Evolutionary conservation across 2,888 invertebrate genomes (phyloP), one percentile per base, ranked within the genome.

Genomic region (Leptopilina drosophilae): DNA sequence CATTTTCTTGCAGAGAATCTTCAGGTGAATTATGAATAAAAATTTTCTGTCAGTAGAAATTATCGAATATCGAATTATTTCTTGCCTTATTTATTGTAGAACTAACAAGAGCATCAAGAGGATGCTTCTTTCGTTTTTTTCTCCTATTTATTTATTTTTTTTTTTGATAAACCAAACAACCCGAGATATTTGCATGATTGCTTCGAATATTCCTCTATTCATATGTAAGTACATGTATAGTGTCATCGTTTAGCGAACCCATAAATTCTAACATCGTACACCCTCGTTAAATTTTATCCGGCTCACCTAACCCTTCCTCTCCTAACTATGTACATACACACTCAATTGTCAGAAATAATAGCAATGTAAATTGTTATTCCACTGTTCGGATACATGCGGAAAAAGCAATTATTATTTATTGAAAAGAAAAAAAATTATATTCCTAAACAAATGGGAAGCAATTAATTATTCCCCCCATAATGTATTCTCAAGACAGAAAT

Each of bases 211-310:
- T 73, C 73, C n/a, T 40, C 33, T 73, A 56, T 73, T 56, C 53
- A 69, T 8, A 69, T 33, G 26, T 56, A 15, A 42, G 15, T 66
- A 49, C 20, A 46, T 20, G 67, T 67, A 79, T 76, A 79, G 80
- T 80, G 77, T 77, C 59, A 77, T 64, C 67, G 69, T 77, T 80
- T 76, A 49, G 46, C 59, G 77, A 64, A 20, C 59, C 64, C 78
- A 76, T 81, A 64, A 78, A 78, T 78, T 81, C 80, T 59, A 56
- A 80, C 66, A 66, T 80, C 81, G 65, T 67, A 78, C 69, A 77
- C 46, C 59, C 65, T 67, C 80, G 76, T 81, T 80, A 78, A 80
- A 81, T 80, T 80, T 80, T 80, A 81, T 81, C 75, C 49, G 49
- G 33, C 76, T 66, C 53, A 46, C 78, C 64, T 78, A 59, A 46